phyloP scores from a whole-genome alignment of 2,113 vertebrate species.

The Coreoperca whiteheadi region DNA sequence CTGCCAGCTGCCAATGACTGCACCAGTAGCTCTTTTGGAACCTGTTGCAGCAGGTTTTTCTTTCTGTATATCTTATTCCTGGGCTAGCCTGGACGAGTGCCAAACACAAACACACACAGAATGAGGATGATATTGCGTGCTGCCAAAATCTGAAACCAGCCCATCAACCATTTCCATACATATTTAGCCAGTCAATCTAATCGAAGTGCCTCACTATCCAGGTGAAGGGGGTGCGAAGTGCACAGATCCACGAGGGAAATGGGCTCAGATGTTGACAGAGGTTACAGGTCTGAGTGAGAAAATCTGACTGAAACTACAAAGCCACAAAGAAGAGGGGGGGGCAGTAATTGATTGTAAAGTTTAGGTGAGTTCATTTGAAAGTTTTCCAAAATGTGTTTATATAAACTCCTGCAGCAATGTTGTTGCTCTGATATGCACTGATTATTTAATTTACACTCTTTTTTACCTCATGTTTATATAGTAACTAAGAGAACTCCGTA shows the following conservation, averaged over 20 bases:
- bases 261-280: slow-evolving; percentile 19
- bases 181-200: slow-evolving; percentile 69
- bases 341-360: slow-evolving; percentile 19
- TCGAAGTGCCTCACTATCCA: slow-evolving; percentile 55
- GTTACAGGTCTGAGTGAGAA: slow-evolving; percentile 13
- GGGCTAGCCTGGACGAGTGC: slow-evolving; percentile 68
- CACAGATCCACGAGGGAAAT: slow-evolving; percentile 22
- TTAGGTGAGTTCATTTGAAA: slow-evolving; percentile 59
- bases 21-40: slow-evolving; percentile 69
- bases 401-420: not conserved
- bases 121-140: slow-evolving; percentile 63
- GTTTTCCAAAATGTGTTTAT: not conserved
- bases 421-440: not conserved
- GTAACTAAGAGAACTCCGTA: not conserved
- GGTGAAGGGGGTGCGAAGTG: slow-evolving; percentile 19
- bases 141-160: slow-evolving; percentile 78
- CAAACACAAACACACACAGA: slow-evolving; percentile 44
- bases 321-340: slow-evolving; percentile 7
- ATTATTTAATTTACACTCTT: not conserved
- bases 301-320: slow-evolving; percentile 18
- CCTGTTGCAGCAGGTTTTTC: slow-evolving; percentile 83
- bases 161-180: slow-evolving; percentile 70
- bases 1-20: slow-evolving; percentile 73
- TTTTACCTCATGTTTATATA: not conserved
- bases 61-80: slow-evolving; percentile 74